Evolutionary conservation across 2,113 vertebrate species (phyloP), one percentile per base, ranked within the genome.

Genomic region (Eubucco bourcierii): DNA sequence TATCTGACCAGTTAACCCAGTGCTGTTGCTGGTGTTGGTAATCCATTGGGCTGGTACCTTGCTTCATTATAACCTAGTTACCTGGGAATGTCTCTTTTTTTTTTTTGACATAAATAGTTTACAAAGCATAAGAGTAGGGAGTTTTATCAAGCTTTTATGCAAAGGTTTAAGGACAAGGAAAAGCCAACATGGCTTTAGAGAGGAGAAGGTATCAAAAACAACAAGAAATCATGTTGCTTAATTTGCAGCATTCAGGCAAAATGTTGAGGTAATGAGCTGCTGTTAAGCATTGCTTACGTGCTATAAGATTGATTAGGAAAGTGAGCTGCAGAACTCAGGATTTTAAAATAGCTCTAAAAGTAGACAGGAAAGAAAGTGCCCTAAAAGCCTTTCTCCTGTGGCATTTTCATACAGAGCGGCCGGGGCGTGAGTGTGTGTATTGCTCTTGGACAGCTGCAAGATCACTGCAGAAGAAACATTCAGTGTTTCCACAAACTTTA

Each of bases 401-500:
- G 82, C 21, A 33, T 44, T 90, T 85, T 1, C 60, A 74, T 12
- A 5, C 39, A 8, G 47, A 80, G 75, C 79, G 82, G 68, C 21
- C 72, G 13, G 39, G 80, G 61, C 58, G 13, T 55, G 23, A 75
- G 91, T 17, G 41, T 56, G 72, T 2, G 0, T 72, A 8, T 90
- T 93, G 4, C 91, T 94, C 90, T 92, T 92, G 95, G 93, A 87
- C 82, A 94, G 82, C 79, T 53, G 83, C 58, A 58, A 79, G 68
- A 95, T 72, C 79, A n/a, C 76, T 90, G 76, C 68, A 91, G 84
- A 91, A 94, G 85, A 93, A 95, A 88, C 80, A 90, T 91, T 91
- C 91, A 88, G 67, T 91, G 63, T 95, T 95, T 96, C 95, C 95
- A 95, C 88, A 55, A 76, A 88, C 70, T 91, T 88, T 58, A 79